phyloP scores from a whole-genome alignment of 1,140 invertebrate species.

The Rhyacophila brunnea region DNA sequence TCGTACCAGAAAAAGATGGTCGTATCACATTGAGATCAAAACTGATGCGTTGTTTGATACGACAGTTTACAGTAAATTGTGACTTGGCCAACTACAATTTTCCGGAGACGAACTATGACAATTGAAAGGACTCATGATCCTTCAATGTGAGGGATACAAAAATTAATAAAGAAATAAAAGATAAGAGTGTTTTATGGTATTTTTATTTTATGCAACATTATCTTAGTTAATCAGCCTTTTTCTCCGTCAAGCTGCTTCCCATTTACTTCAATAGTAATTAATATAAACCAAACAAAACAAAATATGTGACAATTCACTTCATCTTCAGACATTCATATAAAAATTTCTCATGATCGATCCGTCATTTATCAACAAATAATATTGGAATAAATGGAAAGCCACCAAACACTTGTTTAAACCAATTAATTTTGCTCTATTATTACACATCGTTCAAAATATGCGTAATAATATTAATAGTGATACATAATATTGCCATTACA shows the following conservation, averaged over 20 bases:
- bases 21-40: no score
- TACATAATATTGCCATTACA: slow-evolving; percentile 11
- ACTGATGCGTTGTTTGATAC: no score
- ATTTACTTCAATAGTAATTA: slow-evolving; percentile 20
- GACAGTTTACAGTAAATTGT: no score
- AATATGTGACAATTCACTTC: not conserved
- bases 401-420: slow-evolving; percentile 30
- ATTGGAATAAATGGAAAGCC: slow-evolving; percentile 26
- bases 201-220: slow-evolving; percentile 37
- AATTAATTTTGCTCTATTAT: slow-evolving; percentile 24
- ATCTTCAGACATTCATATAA: not conserved
- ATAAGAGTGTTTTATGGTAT: slow-evolving; percentile 24
- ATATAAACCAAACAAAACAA: no score
- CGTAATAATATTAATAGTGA: slow-evolving; percentile 13
- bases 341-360: not conserved
- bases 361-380: not conserved
- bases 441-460: not conserved
- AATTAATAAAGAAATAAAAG: no score
- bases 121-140: no score
- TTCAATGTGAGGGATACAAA: no score
- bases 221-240: slow-evolving; percentile 37
- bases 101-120: no score
- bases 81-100: no score
- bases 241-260: slow-evolving; percentile 31
- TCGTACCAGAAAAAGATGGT: no score